Evolutionary conservation across 2,888 invertebrate genomes (phyloP).

Genomic region (Atherix ibis): DNA sequence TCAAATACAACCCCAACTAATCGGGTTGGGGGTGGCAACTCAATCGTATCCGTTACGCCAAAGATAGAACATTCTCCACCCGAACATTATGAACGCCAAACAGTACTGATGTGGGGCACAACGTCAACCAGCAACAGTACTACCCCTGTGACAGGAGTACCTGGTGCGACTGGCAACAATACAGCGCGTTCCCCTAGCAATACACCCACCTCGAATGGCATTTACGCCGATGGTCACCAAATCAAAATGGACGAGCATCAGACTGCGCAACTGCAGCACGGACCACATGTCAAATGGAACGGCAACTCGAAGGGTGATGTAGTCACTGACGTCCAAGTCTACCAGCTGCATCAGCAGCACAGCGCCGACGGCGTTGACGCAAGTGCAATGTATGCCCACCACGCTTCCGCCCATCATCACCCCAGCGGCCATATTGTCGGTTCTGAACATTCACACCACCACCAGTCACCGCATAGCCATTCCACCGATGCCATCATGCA

Average conservation of each 20-base stretch:
- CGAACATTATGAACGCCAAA: slow-evolving; percentile 49
- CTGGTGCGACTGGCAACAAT: slow-evolving; percentile 8
- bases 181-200: slow-evolving; percentile 24
- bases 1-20: slow-evolving; percentile 15
- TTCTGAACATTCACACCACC: slow-evolving; percentile 7
- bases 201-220: slow-evolving; percentile 31
- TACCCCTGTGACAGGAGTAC: slow-evolving; percentile 12
- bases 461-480: slow-evolving; percentile 6
- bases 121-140: slow-evolving; percentile 26
- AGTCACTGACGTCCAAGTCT: slow-evolving; percentile 12
- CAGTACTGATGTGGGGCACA: slow-evolving; percentile 86
- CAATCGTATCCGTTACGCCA: slow-evolving; percentile 20
- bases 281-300: slow-evolving; percentile 16
- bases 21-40: slow-evolving; percentile 12
- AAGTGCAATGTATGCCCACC: slow-evolving; percentile 7
- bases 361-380: slow-evolving; percentile 6
- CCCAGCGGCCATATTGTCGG: slow-evolving; percentile 7
- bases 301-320: slow-evolving; percentile 11
- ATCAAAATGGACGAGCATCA: slow-evolving; percentile 9
- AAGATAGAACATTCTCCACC: slow-evolving; percentile 27
- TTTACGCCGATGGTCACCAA: slow-evolving; percentile 13
- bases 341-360: slow-evolving; percentile 12
- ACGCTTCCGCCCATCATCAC: slow-evolving; percentile 5
- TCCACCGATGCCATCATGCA: slow-evolving; percentile 7
- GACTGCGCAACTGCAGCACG: slow-evolving; percentile 4